These are phyloP conservation scores for Drosophila trapezifrons DNA, from an alignment of 1,140 invertebrate species.

Conservation along the genomic window DNA sequence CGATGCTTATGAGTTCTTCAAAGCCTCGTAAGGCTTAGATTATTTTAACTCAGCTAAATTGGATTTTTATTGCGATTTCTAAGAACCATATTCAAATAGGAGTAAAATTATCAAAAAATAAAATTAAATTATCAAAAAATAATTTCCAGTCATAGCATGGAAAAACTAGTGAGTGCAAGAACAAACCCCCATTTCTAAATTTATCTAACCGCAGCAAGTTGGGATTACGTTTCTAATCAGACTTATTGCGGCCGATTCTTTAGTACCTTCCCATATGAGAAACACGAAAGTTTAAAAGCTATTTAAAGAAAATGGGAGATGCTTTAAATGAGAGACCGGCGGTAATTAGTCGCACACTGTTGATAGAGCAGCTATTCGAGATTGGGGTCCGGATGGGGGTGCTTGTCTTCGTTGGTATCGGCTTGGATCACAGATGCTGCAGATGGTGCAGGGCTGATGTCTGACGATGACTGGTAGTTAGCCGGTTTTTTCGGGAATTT, in stretches of 20 bases:
- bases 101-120: no score
- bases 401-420: conserved; percentile 71
- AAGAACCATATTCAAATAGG: no score
- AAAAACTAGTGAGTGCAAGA: no score
- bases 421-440: conserved; percentile 43
- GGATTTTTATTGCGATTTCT: no score
- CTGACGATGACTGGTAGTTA: conserved; percentile 40
- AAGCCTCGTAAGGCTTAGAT: no score
- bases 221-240: neutral
- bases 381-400: conserved; percentile 17
- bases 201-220: neutral
- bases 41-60: neutral
- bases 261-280: conserved; percentile 45
- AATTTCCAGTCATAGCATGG: no score
- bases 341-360: conserved; percentile 57
- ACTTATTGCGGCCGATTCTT: neutral
- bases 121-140: no score
- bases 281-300: conserved; percentile 27
- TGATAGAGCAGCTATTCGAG: conserved; percentile 26
- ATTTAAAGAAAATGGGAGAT: conserved; percentile 25
- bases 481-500: conserved; percentile 60
- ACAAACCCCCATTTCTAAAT: neutral
- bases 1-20: neutral
- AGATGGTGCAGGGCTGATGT: conserved; percentile 12
- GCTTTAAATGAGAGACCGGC: conserved; percentile 25